phyloP scores from a whole-genome alignment of 2,113 vertebrate species.

The Nerophis ophidion region DNA sequence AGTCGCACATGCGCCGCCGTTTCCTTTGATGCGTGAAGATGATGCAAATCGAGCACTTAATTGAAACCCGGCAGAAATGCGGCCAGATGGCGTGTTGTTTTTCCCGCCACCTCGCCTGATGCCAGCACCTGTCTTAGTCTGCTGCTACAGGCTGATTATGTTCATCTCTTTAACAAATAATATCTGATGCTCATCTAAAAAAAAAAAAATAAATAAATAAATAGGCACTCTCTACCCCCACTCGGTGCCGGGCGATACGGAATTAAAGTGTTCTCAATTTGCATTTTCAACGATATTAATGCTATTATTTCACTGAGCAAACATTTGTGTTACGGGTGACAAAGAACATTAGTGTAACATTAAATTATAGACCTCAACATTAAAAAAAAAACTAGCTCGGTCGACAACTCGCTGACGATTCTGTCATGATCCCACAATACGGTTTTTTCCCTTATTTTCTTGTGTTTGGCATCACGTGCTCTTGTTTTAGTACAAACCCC shows the following conservation, averaged over 20 bases:
- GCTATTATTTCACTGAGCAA: too few species aligned
- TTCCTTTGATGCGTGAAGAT: constrained; percentile 56
- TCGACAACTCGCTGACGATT: too few species aligned
- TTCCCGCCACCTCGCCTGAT: constrained; percentile 37
- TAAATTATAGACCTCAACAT: too few species aligned
- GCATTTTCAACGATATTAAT: too few species aligned
- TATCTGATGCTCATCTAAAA: constrained; percentile 4
- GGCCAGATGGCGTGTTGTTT: constrained; percentile 62
- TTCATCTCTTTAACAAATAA: constrained; percentile 30
- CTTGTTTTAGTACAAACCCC: too few species aligned
- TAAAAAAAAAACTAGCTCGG: too few species aligned
- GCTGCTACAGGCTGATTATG: constrained; percentile 25
- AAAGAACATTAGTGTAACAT: too few species aligned
- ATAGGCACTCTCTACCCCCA: neutral
- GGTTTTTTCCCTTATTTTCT: too few species aligned
- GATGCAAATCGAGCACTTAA: constrained; percentile 58
- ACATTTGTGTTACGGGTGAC: too few species aligned
- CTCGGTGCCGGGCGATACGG: neutral
- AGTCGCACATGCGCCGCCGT: constrained; percentile 24
- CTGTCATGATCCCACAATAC: too few species aligned
- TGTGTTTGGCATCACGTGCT: too few species aligned
- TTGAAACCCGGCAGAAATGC: constrained; percentile 56
- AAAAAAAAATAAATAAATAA: too few species aligned
- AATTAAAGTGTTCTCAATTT: constrained; percentile 4
- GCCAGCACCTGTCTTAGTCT: constrained; percentile 46